A percentile compares a stretch with the other conserved stretches of the same genome.
phyloP scores from a whole-genome alignment of 2,888 invertebrate species.

The Ormyrus labotus region DNA sequence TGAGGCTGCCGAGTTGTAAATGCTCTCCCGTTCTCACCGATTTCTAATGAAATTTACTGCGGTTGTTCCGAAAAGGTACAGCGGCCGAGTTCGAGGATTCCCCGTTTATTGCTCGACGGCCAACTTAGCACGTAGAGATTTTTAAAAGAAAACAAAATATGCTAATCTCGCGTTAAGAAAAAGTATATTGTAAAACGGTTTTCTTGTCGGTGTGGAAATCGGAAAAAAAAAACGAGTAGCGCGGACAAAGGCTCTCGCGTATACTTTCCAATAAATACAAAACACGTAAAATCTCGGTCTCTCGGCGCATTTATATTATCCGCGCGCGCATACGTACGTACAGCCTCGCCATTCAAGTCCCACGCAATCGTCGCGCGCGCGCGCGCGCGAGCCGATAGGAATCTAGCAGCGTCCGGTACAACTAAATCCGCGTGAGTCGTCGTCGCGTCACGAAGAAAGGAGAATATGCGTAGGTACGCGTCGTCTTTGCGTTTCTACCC shows the following conservation, averaged over 20 bases:
- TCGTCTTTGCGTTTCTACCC: slow-evolving; percentile 6
- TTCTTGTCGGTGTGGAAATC: not conserved
- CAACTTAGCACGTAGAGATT: not conserved
- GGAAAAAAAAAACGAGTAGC: not conserved
- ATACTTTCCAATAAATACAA: slow-evolving; percentile 28
- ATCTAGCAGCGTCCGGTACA: slow-evolving; percentile 26
- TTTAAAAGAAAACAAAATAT: not conserved
- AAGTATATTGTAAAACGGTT: not conserved
- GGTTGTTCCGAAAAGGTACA: too few relatives aligned
- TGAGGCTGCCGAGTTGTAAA: too few relatives aligned
- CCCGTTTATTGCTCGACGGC: too few relatives aligned
- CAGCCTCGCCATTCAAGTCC: slow-evolving; percentile 34
- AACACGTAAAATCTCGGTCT: not conserved
- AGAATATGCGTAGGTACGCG: slow-evolving; percentile 16
- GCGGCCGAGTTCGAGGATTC: too few relatives aligned
- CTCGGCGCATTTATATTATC: slow-evolving; percentile 11
- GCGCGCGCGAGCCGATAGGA: not conserved
- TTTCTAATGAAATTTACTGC: too few relatives aligned
- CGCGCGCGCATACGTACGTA: slow-evolving; percentile 13
- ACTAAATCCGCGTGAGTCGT: slow-evolving; percentile 10
- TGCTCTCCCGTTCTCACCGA: too few relatives aligned
- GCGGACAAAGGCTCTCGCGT: slow-evolving; percentile 7
- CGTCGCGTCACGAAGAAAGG: slow-evolving; percentile 1
- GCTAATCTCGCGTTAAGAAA: not conserved
- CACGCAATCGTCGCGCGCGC: slow-evolving; percentile 21